Evolutionary conservation across 1,140 invertebrate genomes (phyloP).

Genomic region (Brachionus rotundiformis): DNA sequence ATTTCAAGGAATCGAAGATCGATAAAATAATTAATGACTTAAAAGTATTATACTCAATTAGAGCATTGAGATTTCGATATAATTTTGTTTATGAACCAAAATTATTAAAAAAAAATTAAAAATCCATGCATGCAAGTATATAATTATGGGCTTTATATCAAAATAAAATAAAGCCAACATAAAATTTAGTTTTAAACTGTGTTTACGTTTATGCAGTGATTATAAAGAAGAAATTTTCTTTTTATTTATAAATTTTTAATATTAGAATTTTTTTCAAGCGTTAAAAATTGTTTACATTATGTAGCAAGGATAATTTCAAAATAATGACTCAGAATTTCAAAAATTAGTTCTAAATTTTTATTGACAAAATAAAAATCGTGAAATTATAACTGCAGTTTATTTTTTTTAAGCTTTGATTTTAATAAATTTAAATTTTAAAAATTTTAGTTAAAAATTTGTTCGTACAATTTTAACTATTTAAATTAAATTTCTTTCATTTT

Average conservation of each 20-base stretch:
- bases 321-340: not conserved
- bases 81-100: slow-evolving; percentile 34
- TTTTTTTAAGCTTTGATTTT: no score
- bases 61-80: slow-evolving; percentile 1
- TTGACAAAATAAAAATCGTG: no score
- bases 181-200: slow-evolving; percentile 12
- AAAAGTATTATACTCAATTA: not conserved
- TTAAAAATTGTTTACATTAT: no score
- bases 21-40: not conserved
- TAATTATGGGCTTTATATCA: not conserved
- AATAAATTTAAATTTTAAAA: no score
- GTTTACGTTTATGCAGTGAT: slow-evolving; percentile 7
- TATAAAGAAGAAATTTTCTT: not conserved
- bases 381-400: no score
- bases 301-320: not conserved
- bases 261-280: not conserved
- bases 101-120: slow-evolving; percentile 17
- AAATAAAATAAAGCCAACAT: not conserved
- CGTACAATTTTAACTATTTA: no score
- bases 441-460: no score
- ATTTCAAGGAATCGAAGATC: not conserved
- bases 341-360: no score
- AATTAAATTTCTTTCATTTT: no score
- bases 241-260: no score
- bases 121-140: slow-evolving; percentile 31